Evolutionary conservation across 2,797 vertebrate species (phyloP).

Genomic region (Sebastes kiyomatsui): DNA sequence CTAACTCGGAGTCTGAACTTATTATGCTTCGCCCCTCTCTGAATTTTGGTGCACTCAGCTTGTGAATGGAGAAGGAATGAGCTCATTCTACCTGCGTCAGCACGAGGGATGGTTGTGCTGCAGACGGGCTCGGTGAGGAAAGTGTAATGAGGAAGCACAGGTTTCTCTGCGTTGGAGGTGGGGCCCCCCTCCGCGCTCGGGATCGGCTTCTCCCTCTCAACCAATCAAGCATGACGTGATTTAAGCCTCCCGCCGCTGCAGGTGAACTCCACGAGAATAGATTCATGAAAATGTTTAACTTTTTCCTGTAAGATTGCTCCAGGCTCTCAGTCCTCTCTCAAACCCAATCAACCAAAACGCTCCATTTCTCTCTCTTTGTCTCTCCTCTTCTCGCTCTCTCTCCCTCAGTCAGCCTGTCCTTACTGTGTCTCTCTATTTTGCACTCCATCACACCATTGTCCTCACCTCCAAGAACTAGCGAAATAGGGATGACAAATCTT

Average conservation of each 20-base stretch:
- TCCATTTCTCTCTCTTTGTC: slow-evolving; percentile 41
- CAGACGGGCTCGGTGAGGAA: slow-evolving; percentile 39
- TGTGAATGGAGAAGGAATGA: slow-evolving; percentile 63
- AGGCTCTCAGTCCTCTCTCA: slow-evolving; percentile 59
- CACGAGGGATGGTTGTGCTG: slow-evolving; percentile 41
- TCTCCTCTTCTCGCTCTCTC: not conserved
- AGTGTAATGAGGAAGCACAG: slow-evolving; percentile 66
- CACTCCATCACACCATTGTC: slow-evolving; percentile 32
- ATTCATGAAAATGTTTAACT: slow-evolving; percentile 68
- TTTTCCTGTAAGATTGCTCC: slow-evolving; percentile 46
- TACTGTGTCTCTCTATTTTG: slow-evolving; percentile 20
- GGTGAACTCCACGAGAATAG: slow-evolving; percentile 48
- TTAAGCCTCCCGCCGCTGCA: slow-evolving; percentile 42
- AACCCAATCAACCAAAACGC: slow-evolving; percentile 58
- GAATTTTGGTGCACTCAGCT: slow-evolving; percentile 67
- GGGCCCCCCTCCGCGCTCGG: not conserved
- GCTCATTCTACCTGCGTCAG: slow-evolving; percentile 69
- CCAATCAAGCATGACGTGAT: slow-evolving; percentile 55
- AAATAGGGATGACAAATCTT: slow-evolving; percentile 44
- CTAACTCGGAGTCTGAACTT: slow-evolving; percentile 70
- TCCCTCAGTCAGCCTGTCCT: not conserved
- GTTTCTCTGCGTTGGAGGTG: slow-evolving; percentile 22
- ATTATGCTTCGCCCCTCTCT: slow-evolving; percentile 63
- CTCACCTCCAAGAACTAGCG: slow-evolving; percentile 11
- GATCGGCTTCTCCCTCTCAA: slow-evolving; percentile 42